These are phyloP conservation scores for Fregetta grallaria DNA, from an alignment of 2,113 vertebrate species.

Conservation along the genomic window DNA sequence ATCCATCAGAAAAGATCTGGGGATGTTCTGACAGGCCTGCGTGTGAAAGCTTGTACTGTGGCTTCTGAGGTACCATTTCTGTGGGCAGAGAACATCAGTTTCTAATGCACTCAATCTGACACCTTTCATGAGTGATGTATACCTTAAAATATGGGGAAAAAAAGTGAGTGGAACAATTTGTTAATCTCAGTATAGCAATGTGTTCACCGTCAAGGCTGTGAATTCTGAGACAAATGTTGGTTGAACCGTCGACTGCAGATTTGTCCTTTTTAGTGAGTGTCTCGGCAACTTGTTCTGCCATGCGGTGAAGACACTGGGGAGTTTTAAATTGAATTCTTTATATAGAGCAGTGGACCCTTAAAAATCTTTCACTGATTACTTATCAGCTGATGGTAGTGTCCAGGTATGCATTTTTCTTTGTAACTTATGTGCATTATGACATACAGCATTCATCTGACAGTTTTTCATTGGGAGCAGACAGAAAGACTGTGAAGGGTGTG, in stretches of 20 bases:
- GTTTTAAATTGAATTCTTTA: constrained; percentile 35
- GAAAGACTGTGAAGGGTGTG: constrained; percentile 16
- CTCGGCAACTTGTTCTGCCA: not conserved
- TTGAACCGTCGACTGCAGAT: not conserved
- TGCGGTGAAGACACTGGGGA: not conserved
- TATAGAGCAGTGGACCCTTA: constrained; percentile 2
- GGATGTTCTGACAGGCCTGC: not conserved
- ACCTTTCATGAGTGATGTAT: constrained; percentile 47
- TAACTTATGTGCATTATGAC: constrained; percentile 9
- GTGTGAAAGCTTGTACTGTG: not conserved
- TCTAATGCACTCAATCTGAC: constrained; percentile 58
- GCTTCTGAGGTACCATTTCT: not conserved
- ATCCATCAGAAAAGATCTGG: not conserved
- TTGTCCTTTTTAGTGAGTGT: not conserved
- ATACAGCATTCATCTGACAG: not conserved
- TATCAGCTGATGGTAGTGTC: constrained; percentile 16
- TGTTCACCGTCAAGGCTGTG: constrained; percentile 4
- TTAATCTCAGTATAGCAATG: not conserved
- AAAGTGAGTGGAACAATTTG: not conserved
- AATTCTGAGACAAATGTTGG: not conserved
- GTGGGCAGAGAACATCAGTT: constrained; percentile 46
- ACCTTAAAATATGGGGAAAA: not conserved
- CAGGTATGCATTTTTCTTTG: constrained; percentile 43
- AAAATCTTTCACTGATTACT: constrained; percentile 3
- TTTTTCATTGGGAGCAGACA: constrained; percentile 14